Evolutionary conservation across 1,140 invertebrate genomes (phyloP).

Genomic region (Psilanteris sp.): DNA sequence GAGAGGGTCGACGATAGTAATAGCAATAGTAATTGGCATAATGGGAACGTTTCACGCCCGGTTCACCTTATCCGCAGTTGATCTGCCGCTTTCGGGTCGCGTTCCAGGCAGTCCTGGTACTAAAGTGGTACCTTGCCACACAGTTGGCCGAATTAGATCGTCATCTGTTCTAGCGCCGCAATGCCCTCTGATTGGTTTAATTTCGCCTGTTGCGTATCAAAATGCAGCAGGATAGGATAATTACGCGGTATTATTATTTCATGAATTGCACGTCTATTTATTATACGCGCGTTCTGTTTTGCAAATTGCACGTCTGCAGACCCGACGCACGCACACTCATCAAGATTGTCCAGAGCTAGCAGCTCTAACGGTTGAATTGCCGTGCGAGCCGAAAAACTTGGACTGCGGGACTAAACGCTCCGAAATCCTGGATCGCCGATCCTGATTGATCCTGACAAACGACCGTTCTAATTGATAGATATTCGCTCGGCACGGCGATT

Average conservation of each 20-base stretch:
- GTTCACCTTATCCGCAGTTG: slow-evolving; percentile 65
- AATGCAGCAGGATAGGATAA: slow-evolving; percentile 27
- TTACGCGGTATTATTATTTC: too few species aligned
- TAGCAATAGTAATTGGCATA: slow-evolving; percentile 71
- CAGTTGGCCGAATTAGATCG: slow-evolving; percentile 68
- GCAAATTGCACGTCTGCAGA: slow-evolving; percentile 28
- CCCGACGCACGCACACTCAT: slow-evolving; percentile 10
- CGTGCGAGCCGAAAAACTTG: too few species aligned
- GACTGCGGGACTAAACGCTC: too few species aligned
- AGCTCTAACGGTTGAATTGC: too few species aligned
- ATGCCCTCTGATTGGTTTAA: slow-evolving; percentile 71
- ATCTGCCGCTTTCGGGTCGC: slow-evolving; percentile 54
- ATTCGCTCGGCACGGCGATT: too few species aligned
- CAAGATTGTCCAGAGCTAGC: too few species aligned
- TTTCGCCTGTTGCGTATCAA: slow-evolving; percentile 61
- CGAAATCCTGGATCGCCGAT: too few species aligned
- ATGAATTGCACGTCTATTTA: slow-evolving; percentile 34
- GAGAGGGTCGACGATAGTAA: slow-evolving; percentile 18
- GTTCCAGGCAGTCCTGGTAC: slow-evolving; percentile 4
- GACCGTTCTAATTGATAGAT: too few species aligned
- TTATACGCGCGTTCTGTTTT: slow-evolving; percentile 10
- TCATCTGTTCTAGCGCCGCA: slow-evolving; percentile 71
- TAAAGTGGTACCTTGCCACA: slow-evolving; percentile 49
- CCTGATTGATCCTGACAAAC: too few species aligned
- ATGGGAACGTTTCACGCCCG: slow-evolving; percentile 72